Percentiles rank a stretch among this genome's conserved stretches.
phyloP scores from a whole-genome alignment of 2,113 vertebrate genomes.

The Stomatorhinus ivindoensis region DNA sequence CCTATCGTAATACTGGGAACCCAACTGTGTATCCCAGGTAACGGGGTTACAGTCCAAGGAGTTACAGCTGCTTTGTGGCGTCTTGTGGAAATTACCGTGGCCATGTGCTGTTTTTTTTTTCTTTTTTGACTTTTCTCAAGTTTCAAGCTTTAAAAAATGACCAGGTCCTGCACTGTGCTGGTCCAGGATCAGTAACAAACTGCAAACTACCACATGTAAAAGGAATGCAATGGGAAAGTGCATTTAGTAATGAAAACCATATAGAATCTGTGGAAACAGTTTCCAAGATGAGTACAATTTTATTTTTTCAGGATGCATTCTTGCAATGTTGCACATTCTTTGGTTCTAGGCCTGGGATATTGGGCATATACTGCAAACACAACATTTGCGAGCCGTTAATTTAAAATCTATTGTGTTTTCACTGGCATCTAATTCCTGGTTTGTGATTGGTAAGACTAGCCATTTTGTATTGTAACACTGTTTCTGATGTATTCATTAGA shows the following conservation, averaged over 20 bases:
- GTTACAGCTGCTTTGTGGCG: not conserved
- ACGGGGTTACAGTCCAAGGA: not conserved
- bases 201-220: not conserved
- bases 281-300: not conserved
- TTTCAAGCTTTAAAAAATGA: not conserved
- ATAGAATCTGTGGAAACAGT: not conserved
- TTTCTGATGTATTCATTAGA: not conserved
- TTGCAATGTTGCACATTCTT: not conserved
- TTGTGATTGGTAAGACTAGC: not conserved
- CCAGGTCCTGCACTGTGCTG: not conserved
- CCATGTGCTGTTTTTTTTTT: not conserved
- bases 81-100: not conserved
- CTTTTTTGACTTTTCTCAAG: not conserved
- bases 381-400: not conserved
- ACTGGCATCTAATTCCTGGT: not conserved
- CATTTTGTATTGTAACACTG: not conserved
- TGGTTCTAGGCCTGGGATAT: not conserved
- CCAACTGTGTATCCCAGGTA: conserved; percentile 4
- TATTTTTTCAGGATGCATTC: not conserved
- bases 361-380: not conserved
- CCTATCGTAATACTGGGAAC: not conserved
- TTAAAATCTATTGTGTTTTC: not conserved
- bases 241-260: not conserved
- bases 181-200: not conserved
- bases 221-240: not conserved